These are phyloP conservation scores for Hippocampus mohnikei DNA, from an alignment of 2,113 vertebrate species.

Conservation along the genomic window DNA sequence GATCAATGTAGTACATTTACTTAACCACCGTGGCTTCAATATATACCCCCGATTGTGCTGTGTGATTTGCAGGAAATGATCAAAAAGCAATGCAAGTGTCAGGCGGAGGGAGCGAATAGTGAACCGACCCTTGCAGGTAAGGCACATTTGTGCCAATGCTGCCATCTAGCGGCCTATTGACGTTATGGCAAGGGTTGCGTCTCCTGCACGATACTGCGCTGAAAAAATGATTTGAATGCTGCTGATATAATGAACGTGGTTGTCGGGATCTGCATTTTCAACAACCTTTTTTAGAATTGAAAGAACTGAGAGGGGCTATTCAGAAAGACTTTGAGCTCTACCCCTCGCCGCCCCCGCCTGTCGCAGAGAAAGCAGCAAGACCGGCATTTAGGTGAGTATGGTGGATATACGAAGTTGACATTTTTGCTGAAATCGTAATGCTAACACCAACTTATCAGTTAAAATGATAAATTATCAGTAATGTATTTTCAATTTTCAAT, in stretches of 20 bases:
- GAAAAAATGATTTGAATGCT: not conserved
- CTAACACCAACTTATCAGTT: too few species aligned
- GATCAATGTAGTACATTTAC: constrained; percentile 23
- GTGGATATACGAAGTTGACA: not conserved
- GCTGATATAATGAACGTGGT: not conserved
- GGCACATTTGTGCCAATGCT: constrained; percentile 24
- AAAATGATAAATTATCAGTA: too few species aligned
- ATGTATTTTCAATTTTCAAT: too few species aligned
- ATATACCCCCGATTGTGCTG: not conserved
- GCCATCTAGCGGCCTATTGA: constrained; percentile 46
- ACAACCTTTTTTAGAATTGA: constrained; percentile 42
- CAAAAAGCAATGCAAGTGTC: constrained; percentile 19
- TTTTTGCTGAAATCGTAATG: too few species aligned
- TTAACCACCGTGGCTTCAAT: constrained; percentile 16
- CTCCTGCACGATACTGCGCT: not conserved
- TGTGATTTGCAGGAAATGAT: constrained; percentile 40
- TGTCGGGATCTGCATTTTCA: not conserved
- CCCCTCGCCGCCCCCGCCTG: constrained; percentile 9
- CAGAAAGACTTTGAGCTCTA: constrained; percentile 49
- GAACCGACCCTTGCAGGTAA: constrained; percentile 55
- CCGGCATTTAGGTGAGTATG: constrained; percentile 34
- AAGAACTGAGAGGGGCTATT: constrained; percentile 51
- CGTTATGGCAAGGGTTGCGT: not conserved
- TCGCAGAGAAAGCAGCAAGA: constrained; percentile 15
- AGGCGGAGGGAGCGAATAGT: not conserved